phyloP scores from a whole-genome alignment of 2,113 vertebrate species.

The Heteronetta atricapilla region DNA sequence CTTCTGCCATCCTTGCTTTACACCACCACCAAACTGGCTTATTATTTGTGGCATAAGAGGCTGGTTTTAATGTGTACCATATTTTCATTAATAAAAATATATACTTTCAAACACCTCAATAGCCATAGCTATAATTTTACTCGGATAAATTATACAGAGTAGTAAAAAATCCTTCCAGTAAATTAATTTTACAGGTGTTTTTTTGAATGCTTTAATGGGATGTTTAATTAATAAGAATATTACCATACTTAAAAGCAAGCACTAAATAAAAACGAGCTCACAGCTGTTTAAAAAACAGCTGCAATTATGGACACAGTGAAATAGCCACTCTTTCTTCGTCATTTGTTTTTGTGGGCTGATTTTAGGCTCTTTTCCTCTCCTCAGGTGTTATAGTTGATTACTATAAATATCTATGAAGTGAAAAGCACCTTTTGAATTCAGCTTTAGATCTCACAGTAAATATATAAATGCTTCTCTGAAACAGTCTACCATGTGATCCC shows the following conservation, averaged over 20 bases:
- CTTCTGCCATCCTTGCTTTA: not conserved
- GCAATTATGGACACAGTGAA: not conserved
- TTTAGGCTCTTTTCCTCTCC: not conserved
- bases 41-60: not conserved
- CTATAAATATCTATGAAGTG: not conserved
- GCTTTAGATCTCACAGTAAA: not conserved
- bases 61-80: not conserved
- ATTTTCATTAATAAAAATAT: conserved; percentile 5
- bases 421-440: not conserved
- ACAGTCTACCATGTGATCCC: not conserved
- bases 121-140: not conserved
- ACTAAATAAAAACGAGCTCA: not conserved
- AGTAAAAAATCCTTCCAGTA: not conserved
- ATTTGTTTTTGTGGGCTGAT: not conserved
- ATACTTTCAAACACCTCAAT: not conserved
- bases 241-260: not conserved
- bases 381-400: not conserved
- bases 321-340: accelerated
- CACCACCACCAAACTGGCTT: not conserved
- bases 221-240: not conserved
- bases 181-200: not conserved
- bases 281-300: not conserved
- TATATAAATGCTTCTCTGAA: not conserved
- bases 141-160: not conserved
- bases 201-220: not conserved